These are phyloP conservation scores for Dryococelus australis DNA, from an alignment of 2,888 invertebrate genomes.

Conservation along the genomic window DNA sequence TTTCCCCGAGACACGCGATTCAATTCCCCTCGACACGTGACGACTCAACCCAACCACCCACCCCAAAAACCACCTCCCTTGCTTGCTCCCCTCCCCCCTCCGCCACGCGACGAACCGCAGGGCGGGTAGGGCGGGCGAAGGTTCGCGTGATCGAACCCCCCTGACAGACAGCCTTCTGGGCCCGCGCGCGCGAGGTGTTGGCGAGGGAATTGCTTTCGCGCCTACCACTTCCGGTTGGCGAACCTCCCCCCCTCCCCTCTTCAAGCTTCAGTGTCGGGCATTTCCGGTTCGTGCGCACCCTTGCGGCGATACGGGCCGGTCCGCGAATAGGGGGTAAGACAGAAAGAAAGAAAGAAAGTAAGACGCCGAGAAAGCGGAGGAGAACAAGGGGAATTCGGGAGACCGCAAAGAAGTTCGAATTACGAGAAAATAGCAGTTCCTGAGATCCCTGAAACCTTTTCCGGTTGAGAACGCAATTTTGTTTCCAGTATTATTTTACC, in stretches of 20 bases:
- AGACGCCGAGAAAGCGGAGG: background rate
- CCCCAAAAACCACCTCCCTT: too few relatives aligned
- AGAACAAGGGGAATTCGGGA: background rate
- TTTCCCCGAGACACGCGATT: background rate
- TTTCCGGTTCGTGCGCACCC: background rate
- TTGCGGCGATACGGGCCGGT: background rate
- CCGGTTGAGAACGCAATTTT: slow-evolving; percentile 16
- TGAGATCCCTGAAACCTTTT: background rate
- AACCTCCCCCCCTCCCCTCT: background rate
- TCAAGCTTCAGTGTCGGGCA: background rate
- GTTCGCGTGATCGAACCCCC: too few relatives aligned
- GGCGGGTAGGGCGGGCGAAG: too few relatives aligned
- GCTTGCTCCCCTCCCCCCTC: too few relatives aligned
- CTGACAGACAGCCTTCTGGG: background rate
- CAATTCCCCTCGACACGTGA: background rate
- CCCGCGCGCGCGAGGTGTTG: background rate
- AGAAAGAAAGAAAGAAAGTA: background rate
- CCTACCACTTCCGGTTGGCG: background rate
- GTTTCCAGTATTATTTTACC: slow-evolving; percentile 1
- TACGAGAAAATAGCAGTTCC: slow-evolving; percentile 16
- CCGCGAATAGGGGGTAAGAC: too few relatives aligned
- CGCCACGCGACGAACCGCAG: background rate
- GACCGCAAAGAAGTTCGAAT: background rate
- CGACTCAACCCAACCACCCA: background rate
- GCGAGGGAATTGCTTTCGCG: background rate